Evolutionary conservation across 2,888 invertebrate genomes (phyloP), one percentile per base, ranked within the genome.

Genomic region (Mythimna loreyi): DNA sequence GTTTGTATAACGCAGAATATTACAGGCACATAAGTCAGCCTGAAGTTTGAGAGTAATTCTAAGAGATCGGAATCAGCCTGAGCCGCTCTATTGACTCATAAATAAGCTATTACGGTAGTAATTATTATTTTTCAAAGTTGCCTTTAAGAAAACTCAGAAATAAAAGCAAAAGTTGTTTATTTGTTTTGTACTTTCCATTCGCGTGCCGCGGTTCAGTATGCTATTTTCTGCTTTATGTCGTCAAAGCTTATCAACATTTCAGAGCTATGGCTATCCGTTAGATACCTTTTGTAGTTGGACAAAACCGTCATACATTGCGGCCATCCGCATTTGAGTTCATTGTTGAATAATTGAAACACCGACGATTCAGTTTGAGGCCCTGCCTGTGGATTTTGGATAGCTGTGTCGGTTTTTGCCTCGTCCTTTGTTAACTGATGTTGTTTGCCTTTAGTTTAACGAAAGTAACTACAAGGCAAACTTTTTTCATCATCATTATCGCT

Each of bases 261-360:
- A 66, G 55, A 64, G 25, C 40, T 57, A 53, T 36, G 67, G 55
- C 28, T 56, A 65, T 55, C 49, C 25, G 63, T 66, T 52, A 40
- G 40, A 16, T 40, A 36, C 56, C 61, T 63, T 71, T 68, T 67
- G 72, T 75, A 75, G 63, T 56, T 63, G 43, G 62, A 45, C 66
- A 33, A 13, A 69, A 59, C 52, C 67, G 60, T 62, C 80, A 60
- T 62, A 59, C 67, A 50, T 52, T 65, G 64, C 49, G 60, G 50
- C 69, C 61, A 64, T 68, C 62, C 64, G 80, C 75, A 74, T 71
- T 80, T 68, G 53, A 55, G 67, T 52, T 69, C 56, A 78, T 82
- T 78, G 81, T 82, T 80, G 65, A 78, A 80, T 80, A 78, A 81
- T 78, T 82, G 69, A 80, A 74, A 65, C 49, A 56, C 47, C 11